Evolutionary conservation across 1,140 invertebrate species (phyloP).

Genomic region (Aculops lycopersici): DNA sequence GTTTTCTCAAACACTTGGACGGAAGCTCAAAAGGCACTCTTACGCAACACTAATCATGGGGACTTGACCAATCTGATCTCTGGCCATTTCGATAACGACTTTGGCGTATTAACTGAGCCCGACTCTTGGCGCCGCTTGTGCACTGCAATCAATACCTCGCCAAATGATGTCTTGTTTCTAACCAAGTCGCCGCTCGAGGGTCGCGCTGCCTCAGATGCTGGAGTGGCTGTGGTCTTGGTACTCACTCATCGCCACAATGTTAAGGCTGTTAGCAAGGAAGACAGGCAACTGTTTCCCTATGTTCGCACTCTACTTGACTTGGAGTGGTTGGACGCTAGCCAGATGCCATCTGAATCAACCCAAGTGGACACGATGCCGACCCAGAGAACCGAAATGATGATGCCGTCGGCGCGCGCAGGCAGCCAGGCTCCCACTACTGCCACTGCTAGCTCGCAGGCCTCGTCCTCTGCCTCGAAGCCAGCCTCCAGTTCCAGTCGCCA

Average conservation of each 20-base stretch:
- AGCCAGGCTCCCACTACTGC: no score
- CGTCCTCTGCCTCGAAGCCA: no score
- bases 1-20: conserved; percentile 7
- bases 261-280: conserved; percentile 1
- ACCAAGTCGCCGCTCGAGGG: conserved; percentile 3
- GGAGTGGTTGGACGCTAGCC: not conserved
- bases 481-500: no score
- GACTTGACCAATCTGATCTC: conserved; percentile 5
- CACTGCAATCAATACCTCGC: not conserved
- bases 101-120: conserved; percentile 1
- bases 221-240: conserved; percentile 1
- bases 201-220: conserved; percentile 1
- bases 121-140: conserved; percentile 2
- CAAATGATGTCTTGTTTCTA: conserved; percentile 5
- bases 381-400: no score
- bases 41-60: conserved; percentile 6
- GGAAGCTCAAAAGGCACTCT: conserved; percentile 5
- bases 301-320: not conserved
- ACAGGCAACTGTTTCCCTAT: not conserved
- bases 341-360: not conserved
- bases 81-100: conserved; percentile 4
- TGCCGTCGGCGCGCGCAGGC: no score
- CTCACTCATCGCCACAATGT: conserved; percentile 5
- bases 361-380: no score
- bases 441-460: no score